Conservation (phyloP, 2,113 vertebrate genomes). For the Podarcis muralis region DNA sequence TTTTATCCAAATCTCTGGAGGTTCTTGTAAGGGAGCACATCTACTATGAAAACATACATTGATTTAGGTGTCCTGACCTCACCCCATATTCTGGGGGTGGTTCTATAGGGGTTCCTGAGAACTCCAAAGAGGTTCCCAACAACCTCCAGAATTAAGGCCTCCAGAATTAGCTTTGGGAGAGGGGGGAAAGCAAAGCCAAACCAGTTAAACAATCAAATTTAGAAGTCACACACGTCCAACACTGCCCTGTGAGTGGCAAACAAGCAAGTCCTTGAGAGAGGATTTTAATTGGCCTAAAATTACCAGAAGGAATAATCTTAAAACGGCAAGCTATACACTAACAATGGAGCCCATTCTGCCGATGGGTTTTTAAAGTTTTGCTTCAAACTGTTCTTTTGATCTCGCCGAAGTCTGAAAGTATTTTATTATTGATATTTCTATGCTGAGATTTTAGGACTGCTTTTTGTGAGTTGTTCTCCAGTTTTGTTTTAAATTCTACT, state of each 20-base stretch:
- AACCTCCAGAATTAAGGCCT: not conserved
- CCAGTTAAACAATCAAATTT: not conserved
- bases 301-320: not conserved
- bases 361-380: no score
- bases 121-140: not conserved
- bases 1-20: no score
- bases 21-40: no score
- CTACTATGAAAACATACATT: no score
- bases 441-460: not conserved
- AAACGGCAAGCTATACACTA: not conserved
- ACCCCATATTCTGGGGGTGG: not conserved
- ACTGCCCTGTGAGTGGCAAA: not conserved
- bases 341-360: not conserved
- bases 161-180: no score
- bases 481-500: not conserved
- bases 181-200: not conserved
- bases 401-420: not conserved
- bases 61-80: not conserved
- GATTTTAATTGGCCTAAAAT: not conserved
- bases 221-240: not conserved
- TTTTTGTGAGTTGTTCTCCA: not conserved
- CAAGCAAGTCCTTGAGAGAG: not conserved
- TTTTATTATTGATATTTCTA: not conserved
- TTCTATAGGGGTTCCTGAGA: not conserved
- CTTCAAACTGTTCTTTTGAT: not conserved